These are phyloP conservation scores for Varecia variegata DNA, from an alignment of 2,797 vertebrate genomes.

Conservation along the genomic window DNA sequence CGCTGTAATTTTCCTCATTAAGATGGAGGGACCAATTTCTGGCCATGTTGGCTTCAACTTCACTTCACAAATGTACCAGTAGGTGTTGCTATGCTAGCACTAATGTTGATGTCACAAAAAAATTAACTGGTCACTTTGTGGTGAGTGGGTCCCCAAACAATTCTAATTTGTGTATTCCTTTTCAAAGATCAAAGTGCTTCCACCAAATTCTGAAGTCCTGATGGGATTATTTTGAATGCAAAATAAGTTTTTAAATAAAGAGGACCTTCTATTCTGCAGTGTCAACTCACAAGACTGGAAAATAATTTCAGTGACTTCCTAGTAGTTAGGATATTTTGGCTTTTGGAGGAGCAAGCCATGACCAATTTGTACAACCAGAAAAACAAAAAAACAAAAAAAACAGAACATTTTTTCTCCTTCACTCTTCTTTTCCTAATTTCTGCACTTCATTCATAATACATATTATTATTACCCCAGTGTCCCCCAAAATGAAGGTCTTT, in stretches of 20 bases:
- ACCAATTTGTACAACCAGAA: neutral
- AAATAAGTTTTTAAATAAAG: slow-evolving; percentile 39
- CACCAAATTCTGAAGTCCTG: neutral
- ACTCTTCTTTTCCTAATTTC: neutral
- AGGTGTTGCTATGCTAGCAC: slow-evolving; percentile 63
- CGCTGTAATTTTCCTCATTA: neutral
- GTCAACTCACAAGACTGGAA: neutral
- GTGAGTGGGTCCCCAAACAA: slow-evolving; percentile 7
- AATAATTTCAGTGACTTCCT: slow-evolving; percentile 36
- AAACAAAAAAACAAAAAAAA: neutral
- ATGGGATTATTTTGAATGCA: slow-evolving; percentile 4
- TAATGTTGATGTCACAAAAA: slow-evolving; percentile 13
- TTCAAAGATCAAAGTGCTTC: neutral
- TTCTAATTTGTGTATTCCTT: neutral
- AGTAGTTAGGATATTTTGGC: neutral
- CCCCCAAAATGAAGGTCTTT: neutral
- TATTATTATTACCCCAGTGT: neutral
- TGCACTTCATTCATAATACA: slow-evolving; percentile 25
- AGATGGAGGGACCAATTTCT: slow-evolving; percentile 55
- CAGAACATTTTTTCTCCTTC: slow-evolving; percentile 18
- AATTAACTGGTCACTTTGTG: slow-evolving; percentile 62
- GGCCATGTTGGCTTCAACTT: slow-evolving; percentile 27
- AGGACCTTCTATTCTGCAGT: neutral
- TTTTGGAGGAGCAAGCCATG: slow-evolving; percentile 21
- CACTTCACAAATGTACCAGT: slow-evolving; percentile 55